Percentiles rank a stretch among this genome's conserved stretches.
Evolutionary conservation across 2,888 invertebrate genomes (phyloP).

Genomic region (Cheilosia soror): DNA sequence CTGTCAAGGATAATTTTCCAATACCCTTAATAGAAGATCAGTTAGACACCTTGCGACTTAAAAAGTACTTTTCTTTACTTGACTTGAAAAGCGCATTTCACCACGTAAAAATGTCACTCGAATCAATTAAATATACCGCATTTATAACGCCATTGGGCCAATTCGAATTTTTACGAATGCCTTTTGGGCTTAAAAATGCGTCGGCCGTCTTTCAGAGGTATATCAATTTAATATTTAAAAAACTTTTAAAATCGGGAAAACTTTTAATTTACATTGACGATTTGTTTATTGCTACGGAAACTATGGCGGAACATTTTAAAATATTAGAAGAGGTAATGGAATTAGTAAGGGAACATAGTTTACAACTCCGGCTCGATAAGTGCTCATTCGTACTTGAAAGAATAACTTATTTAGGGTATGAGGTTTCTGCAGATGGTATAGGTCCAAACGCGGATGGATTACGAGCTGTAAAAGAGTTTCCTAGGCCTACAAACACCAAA

Average conservation of each 20-base stretch:
- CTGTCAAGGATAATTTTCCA: slow-evolving; percentile 30
- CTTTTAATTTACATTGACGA: slow-evolving; percentile 77
- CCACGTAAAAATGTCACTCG: slow-evolving; percentile 25
- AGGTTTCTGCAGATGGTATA: slow-evolving; percentile 31
- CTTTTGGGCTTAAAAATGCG: slow-evolving; percentile 32
- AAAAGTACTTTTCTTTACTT: slow-evolving; percentile 16
- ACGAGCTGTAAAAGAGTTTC: slow-evolving; percentile 32
- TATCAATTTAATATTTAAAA: slow-evolving; percentile 27
- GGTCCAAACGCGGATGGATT: slow-evolving; percentile 30
- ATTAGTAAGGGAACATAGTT: slow-evolving; percentile 58
- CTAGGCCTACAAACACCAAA: slow-evolving; percentile 69
- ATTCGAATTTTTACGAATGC: slow-evolving; percentile 33
- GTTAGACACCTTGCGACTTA: slow-evolving; percentile 18
- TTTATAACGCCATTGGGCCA: slow-evolving; percentile 35
- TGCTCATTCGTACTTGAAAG: slow-evolving; percentile 69
- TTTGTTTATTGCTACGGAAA: slow-evolving; percentile 75
- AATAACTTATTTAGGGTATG: slow-evolving; percentile 29
- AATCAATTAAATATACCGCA: slow-evolving; percentile 27
- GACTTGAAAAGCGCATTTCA: slow-evolving; percentile 27
- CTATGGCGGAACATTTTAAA: slow-evolving; percentile 55
- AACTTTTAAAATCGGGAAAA: slow-evolving; percentile 36
- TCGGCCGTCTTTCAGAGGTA: slow-evolving; percentile 23
- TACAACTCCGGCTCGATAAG: slow-evolving; percentile 73
- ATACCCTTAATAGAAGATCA: slow-evolving; percentile 35
- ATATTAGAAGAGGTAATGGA: slow-evolving; percentile 49